Evolutionary conservation across 2,113 vertebrate genomes (phyloP).

Genomic region (Saccopteryx bilineata): DNA sequence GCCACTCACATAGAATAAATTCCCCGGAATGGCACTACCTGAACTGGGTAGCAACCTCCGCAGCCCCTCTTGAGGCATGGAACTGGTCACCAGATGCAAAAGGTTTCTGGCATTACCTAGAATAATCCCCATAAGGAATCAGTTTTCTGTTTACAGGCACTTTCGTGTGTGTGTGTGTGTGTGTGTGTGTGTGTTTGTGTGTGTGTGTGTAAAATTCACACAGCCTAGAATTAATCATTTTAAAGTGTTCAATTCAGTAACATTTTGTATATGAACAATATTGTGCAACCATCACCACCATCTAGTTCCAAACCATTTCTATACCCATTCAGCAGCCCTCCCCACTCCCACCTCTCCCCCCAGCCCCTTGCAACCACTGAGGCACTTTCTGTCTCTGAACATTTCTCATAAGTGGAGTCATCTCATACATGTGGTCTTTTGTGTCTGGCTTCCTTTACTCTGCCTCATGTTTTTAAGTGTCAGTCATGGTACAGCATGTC

Average conservation of each 20-base stretch:
- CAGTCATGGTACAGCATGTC: background rate
- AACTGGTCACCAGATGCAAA: background rate
- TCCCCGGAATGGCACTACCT: fast-evolving
- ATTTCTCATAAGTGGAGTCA: background rate
- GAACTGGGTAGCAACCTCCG: background rate
- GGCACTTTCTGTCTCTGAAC: background rate
- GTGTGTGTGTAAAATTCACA: background rate
- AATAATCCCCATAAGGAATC: background rate
- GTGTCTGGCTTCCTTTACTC: background rate
- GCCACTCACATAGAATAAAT: background rate
- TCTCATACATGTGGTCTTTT: no score
- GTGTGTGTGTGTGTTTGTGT: background rate
- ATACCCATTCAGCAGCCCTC: background rate
- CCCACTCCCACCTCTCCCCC: background rate
- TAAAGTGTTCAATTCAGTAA: background rate
- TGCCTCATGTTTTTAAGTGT: background rate
- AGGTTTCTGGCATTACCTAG: background rate
- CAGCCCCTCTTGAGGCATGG: fast-evolving
- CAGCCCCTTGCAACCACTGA: background rate
- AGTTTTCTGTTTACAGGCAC: no score
- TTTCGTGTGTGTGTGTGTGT: no score
- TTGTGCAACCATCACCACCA: background rate
- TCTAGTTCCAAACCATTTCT: background rate
- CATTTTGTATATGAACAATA: no score
- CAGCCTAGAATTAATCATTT: background rate